Percentiles rank a stretch among this genome's conserved stretches.
Evolutionary conservation across 1,140 invertebrate species (phyloP).

Genomic region (Brachionus calyciflorus): DNA sequence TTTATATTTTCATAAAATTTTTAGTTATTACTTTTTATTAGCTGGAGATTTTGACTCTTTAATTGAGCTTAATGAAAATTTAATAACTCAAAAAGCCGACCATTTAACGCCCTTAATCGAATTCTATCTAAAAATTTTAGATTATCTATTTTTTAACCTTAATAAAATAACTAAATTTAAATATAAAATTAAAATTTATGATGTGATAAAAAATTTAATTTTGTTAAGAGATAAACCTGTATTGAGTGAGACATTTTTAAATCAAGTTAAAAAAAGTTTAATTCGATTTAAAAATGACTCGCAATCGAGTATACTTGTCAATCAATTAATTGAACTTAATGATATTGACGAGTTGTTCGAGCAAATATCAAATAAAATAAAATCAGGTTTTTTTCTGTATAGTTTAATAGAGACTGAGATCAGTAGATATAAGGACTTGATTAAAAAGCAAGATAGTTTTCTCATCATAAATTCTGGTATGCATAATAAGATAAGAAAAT

Average conservation of each 20-base stretch:
- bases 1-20: constrained; percentile 31
- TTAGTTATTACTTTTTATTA: background rate
- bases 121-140: constrained; percentile 40
- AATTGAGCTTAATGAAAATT: background rate
- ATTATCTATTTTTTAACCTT: background rate
- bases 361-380: background rate
- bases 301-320: constrained; percentile 4
- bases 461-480: constrained; percentile 2
- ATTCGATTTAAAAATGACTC: constrained; percentile 30
- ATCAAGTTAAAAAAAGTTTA: background rate
- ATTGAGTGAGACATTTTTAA: background rate
- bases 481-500: constrained; percentile 9
- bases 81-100: background rate
- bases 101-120: background rate
- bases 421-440: background rate
- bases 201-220: constrained; percentile 11
- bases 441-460: background rate
- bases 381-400: background rate
- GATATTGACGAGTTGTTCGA: constrained; percentile 17
- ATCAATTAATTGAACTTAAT: constrained; percentile 20
- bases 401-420: background rate
- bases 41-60: constrained; percentile 2
- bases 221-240: background rate
- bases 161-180: constrained; percentile 24
- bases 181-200: constrained; percentile 20